A percentile compares a stretch with the other conserved stretches of the same genome.
Conservation (phyloP, 92 coral and sea anemone genomes). For the Palythoa heliodiscus region DNA sequence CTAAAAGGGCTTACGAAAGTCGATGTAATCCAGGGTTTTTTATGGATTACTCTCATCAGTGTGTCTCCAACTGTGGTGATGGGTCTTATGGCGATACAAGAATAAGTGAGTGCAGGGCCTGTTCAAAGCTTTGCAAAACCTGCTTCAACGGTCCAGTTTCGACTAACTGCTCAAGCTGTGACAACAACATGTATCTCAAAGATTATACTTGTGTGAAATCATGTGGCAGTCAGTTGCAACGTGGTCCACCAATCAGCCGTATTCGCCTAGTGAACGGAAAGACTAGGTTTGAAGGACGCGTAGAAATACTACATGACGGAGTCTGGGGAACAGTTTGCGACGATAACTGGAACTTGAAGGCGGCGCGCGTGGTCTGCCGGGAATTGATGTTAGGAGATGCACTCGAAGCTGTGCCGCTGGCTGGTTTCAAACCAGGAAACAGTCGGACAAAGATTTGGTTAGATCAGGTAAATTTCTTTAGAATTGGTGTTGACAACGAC, state of each 20-base stretch:
- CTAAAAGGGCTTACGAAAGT: not conserved
- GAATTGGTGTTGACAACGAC: not conserved
- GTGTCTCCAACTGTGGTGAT: slow-evolving; percentile 66
- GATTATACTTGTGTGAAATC: slow-evolving; percentile 12
- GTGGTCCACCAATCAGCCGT: not conserved
- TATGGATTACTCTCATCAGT: slow-evolving; percentile 47
- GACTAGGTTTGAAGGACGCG: not conserved
- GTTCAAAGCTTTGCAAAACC: slow-evolving; percentile 64
- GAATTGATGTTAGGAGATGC: slow-evolving; percentile 37
- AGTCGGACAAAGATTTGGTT: slow-evolving; percentile 6
- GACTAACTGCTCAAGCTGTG: slow-evolving; percentile 69
- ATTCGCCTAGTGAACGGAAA: too few species aligned
- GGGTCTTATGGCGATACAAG: slow-evolving; percentile 66
- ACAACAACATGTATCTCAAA: slow-evolving; percentile 36
- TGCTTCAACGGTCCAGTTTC: slow-evolving; percentile 58
- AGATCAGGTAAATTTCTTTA: slow-evolving; percentile 20
- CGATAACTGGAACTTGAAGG: slow-evolving; percentile 27
- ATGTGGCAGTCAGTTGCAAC: slow-evolving; percentile 8
- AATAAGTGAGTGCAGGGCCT: slow-evolving; percentile 51
- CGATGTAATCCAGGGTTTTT: slow-evolving; percentile 55
- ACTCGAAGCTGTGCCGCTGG: slow-evolving; percentile 11
- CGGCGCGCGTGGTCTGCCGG: slow-evolving; percentile 39
- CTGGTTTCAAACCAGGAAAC: not conserved
- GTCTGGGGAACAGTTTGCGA: slow-evolving; percentile 41
- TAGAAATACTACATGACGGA: slow-evolving; percentile 30